Evolutionary conservation across 2,113 vertebrate species (phyloP).

Genomic region (Bubalus kerabau): DNA sequence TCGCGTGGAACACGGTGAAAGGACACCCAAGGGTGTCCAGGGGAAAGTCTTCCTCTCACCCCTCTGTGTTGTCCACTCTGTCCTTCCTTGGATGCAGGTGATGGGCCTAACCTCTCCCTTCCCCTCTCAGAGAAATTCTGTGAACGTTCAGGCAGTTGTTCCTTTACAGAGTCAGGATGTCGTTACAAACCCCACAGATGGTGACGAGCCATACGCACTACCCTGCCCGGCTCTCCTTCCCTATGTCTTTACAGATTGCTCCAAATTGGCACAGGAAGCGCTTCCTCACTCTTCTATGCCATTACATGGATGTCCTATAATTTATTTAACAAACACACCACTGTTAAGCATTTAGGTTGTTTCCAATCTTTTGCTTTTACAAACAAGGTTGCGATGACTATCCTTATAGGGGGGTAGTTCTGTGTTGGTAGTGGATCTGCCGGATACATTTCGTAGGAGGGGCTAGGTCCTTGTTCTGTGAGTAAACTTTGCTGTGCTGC

Average conservation of each 20-base stretch:
- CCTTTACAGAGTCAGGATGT: not conserved
- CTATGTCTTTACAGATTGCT: not conserved
- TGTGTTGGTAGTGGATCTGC: not conserved
- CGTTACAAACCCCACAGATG: not conserved
- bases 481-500: not conserved
- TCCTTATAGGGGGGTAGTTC: not conserved
- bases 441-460: not conserved
- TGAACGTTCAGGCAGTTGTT: not conserved
- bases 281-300: not conserved
- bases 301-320: not conserved
- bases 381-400: not conserved
- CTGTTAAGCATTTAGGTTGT: not conserved
- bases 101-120: not conserved
- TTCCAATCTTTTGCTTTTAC: conserved; percentile 5
- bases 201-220: rapidly evolving
- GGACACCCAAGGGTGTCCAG: not conserved
- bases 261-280: not conserved
- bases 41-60: not conserved
- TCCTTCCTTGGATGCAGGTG: not conserved
- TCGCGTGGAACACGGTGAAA: not conserved
- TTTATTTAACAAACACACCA: not conserved
- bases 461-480: not conserved
- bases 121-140: not conserved
- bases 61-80: not conserved
- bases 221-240: not conserved